Base-by-base conservation (phyloP, 2,888 invertebrate species). In the Eutolmus rufibarbis region DNA sequence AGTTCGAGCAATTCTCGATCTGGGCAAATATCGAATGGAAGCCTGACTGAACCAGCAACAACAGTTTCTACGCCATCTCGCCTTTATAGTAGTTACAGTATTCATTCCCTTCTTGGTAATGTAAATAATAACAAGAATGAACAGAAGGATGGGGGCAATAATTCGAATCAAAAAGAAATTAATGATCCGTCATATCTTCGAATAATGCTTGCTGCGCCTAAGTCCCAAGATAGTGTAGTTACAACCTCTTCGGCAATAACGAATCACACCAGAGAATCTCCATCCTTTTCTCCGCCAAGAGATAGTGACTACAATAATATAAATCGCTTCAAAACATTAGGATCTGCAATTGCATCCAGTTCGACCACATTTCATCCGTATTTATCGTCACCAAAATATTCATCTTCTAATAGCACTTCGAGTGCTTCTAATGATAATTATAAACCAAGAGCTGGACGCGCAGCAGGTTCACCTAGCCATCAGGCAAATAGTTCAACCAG, bases 51-150 rank as follows among this genome's bases (percentile, higher is more conserved):
- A 19, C 66, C 78, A 51, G 77, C 14, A 8, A 40, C 51, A 43
- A 78, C 87, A 34, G 74, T 89, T 74, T 90, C 90, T 40, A 91
- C 85, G 86, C 87, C 89, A 87, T 88, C 92, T n/a, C 91, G 92
- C 88, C 93, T 94, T 90, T 94, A 94, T 89, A 95, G 96, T 92
- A 96, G 96, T 91, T 97, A 97, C 93, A 97, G 97, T 93, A 97
- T 97, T 92, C 96, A 96, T 91, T 97, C 97, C 89, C 94, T 97
- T 91, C 93, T 97, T 90, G 96, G 96, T 28, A 91, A 91, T 82
- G 86, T 86, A n/a, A 88, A 51, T n/a, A 90, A 89, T 88, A 90
- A 90, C 88, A 89, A 88, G 87, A 89, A 87, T 86, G 88, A 89
- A 79, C 88, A 89, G 90, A 89, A 88, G 89, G 89, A 90, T 89